A percentile compares a stretch with the other conserved stretches of the same genome.
These are phyloP conservation scores for Podiceps cristatus DNA, from an alignment of 2,113 vertebrate genomes.

Conservation along the genomic window DNA sequence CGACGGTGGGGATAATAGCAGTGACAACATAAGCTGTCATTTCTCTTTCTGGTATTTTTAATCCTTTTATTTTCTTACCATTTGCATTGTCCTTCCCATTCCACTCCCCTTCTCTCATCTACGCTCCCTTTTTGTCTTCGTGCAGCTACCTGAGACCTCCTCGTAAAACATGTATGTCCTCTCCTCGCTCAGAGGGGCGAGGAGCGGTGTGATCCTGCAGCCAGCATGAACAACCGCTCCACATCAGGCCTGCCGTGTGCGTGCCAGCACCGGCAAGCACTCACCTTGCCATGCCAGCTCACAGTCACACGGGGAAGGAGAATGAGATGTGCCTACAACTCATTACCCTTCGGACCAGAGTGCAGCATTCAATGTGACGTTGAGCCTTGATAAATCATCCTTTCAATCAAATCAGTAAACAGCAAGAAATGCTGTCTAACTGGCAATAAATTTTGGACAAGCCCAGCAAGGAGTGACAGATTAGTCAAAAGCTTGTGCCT, in stretches of 20 bases:
- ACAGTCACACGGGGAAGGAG: background rate
- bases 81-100: background rate
- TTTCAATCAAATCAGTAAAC: slow-evolving; percentile 62
- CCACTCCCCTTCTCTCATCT: background rate
- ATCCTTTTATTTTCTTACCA: background rate
- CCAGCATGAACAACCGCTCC: background rate
- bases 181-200: background rate
- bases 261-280: background rate
- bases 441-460: slow-evolving; percentile 32
- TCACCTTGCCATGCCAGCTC: background rate
- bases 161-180: background rate
- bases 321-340: slow-evolving; percentile 36
- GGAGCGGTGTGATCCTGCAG: background rate
- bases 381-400: slow-evolving; percentile 21
- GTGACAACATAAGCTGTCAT: slow-evolving; percentile 47
- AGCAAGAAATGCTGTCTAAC: slow-evolving; percentile 27
- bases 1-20: slow-evolving; percentile 28
- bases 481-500: background rate
- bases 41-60: slow-evolving; percentile 38
- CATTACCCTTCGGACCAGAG: slow-evolving; percentile 17
- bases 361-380: background rate
- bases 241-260: background rate
- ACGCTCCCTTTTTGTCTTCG: background rate
- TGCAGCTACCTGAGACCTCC: background rate
- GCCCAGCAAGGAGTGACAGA: slow-evolving; percentile 38